These are phyloP conservation scores for Thecophora atra DNA, from an alignment of 2,888 invertebrate species.

Conservation along the genomic window DNA sequence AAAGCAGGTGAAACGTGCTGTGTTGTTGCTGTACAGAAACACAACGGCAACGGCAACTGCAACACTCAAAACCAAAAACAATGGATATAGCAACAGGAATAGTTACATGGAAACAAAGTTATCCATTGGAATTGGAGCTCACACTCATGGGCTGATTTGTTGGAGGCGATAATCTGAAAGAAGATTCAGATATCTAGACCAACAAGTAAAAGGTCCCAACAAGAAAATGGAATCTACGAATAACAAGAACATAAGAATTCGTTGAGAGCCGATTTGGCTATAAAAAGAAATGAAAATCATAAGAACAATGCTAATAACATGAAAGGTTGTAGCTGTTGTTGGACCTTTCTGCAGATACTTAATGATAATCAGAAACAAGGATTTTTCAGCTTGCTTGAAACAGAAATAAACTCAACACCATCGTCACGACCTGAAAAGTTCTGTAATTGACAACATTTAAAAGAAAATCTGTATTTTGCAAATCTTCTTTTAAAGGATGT, in stretches of 20 bases:
- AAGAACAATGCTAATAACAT: too few species aligned
- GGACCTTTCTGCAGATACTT: too few species aligned
- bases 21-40: background rate
- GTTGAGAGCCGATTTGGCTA: background rate
- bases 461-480: too few species aligned
- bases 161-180: slow-evolving; percentile 11
- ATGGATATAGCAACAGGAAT: slow-evolving; percentile 13
- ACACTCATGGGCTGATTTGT: slow-evolving; percentile 9
- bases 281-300: too few species aligned
- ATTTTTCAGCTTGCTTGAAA: too few species aligned
- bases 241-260: background rate
- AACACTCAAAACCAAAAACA: slow-evolving; percentile 12
- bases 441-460: too few species aligned
- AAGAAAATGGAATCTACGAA: background rate
- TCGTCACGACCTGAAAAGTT: too few species aligned
- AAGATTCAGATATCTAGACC: background rate
- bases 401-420: too few species aligned
- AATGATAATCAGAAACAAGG: too few species aligned
- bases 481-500: too few species aligned
- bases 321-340: too few species aligned
- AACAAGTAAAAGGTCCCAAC: background rate
- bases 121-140: slow-evolving; percentile 15
- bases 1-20: slow-evolving; percentile 36
- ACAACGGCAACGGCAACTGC: background rate
- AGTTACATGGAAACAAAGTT: slow-evolving; percentile 21